Percentiles rank a stretch among this genome's conserved stretches.
Conservation (phyloP, 2,797 vertebrate genomes). For the Eospalax fontanierii region DNA sequence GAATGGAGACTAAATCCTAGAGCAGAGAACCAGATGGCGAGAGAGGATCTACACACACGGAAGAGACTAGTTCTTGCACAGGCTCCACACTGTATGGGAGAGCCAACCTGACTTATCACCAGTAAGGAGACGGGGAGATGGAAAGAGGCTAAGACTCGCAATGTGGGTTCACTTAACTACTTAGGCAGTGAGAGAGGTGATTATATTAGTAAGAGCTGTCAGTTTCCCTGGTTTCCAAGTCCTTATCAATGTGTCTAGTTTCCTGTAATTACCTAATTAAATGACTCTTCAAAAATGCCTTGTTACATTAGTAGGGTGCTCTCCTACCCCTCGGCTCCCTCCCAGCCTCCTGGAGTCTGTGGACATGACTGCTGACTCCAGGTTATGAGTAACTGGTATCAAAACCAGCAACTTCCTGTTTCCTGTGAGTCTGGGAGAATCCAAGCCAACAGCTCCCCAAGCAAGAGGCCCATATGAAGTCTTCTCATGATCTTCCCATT, state of each 20-base stretch:
- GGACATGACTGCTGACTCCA: background rate
- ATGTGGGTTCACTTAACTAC: accelerated
- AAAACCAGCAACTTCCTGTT: background rate
- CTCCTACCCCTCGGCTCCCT: background rate
- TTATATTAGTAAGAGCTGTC: accelerated
- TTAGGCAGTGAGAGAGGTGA: background rate
- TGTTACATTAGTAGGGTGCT: background rate
- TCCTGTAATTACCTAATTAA: background rate
- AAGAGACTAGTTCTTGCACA: background rate
- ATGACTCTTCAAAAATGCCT: background rate
- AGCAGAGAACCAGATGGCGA: background rate
- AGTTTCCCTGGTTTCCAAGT: background rate
- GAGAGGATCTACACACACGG: accelerated
- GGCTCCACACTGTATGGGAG: background rate
- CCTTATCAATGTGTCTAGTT: background rate
- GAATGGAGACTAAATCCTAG: background rate
- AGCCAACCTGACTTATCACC: background rate
- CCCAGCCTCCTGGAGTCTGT: background rate
- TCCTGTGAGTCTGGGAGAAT: background rate
- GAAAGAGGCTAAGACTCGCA: background rate
- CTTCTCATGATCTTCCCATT: background rate
- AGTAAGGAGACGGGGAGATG: background rate
- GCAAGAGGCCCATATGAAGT: background rate
- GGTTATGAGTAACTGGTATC: accelerated
- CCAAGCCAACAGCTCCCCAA: too few relatives aligned